Evolutionary conservation across 2,113 vertebrate genomes (phyloP), one percentile per base, ranked within the genome.

Genomic region (Rhodinocichla rosea): DNA sequence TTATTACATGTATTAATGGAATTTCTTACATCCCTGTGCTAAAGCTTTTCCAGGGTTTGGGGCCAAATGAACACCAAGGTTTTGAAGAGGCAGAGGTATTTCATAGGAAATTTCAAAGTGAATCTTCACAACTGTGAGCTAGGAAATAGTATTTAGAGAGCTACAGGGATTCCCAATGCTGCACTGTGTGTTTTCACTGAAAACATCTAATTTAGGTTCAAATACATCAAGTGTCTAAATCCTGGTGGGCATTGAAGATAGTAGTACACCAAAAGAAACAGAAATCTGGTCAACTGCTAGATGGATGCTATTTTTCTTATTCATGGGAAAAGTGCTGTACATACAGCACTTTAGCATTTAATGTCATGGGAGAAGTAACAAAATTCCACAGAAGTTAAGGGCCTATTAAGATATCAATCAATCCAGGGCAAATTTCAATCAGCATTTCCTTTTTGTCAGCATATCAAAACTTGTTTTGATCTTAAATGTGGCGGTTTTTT

Each of bases 391-490:
- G n/a, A 81, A 86, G 27, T 52, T 57, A 67, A 57, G 76, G 11
- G 65, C 57, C 42, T 60, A 79, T 89, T 82, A 92, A 92, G 70
- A 30, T 65, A 92, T 45, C 82, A 57, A 7, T 92, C 81, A 89
- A 57, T 62, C 53, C 9, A 4, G 40, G 53, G 15, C 33, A 83
- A 33, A 69, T 79, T 85, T 79, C 77, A 84, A 49, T 78, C 81
- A 87, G 67, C n/a, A 37, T 89, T 87, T 91, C 26, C 30, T 82
- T 89, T 84, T 87, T 82, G 62, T 65, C 30, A 71, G 45, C 32
- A 16, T 40, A 73, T 33, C 76, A 79, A 90, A 96, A 76, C 57
- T 87, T 74, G 57, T 79, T 94, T 83, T 90, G 67, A 80, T 92
- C 78, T 64, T 37, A 62, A 77, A 33, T 50, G 35, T 50, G 37